Conservation (phyloP, 2,888 invertebrate species). For the Cheilosia soror region DNA sequence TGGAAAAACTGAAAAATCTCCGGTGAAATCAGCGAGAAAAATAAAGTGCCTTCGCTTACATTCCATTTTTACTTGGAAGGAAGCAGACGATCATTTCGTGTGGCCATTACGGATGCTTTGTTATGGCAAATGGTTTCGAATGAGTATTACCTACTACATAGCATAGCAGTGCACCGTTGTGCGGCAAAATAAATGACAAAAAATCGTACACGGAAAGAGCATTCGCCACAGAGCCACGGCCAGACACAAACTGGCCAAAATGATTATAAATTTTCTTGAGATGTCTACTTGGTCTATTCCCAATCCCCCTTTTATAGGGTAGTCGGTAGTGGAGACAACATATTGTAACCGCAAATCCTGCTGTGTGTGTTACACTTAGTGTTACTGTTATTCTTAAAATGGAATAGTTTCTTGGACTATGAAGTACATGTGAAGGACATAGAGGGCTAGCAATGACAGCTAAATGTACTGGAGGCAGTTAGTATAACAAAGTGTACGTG, state of each 20-base stretch:
- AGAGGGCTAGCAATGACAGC: no score
- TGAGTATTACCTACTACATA: background rate
- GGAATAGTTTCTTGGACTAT: background rate
- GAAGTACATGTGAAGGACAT: no score
- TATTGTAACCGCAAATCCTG: conserved; percentile 22
- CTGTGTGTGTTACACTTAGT: background rate
- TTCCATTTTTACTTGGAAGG: conserved; percentile 44
- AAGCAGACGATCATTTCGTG: conserved; percentile 42
- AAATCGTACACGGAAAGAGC: conserved; percentile 15
- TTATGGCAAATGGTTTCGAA: conserved; percentile 50
- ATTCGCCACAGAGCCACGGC: conserved; percentile 35
- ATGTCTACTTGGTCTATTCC: conserved; percentile 6
- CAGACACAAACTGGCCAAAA: conserved; percentile 50
- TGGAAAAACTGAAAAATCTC: conserved; percentile 46
- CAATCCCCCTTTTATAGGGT: background rate
- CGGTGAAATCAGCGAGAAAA: conserved; percentile 62
- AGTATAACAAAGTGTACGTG: no score
- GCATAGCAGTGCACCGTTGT: conserved; percentile 11
- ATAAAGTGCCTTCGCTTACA: conserved; percentile 55
- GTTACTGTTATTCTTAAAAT: background rate
- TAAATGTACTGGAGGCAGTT: no score
- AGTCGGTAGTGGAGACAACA: conserved; percentile 12
- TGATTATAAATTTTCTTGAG: conserved; percentile 58
- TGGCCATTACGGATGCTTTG: conserved; percentile 54
- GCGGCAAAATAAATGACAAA: conserved; percentile 43